Conservation (phyloP, 2,888 invertebrate genomes). For the Cantharis rufa region DNA sequence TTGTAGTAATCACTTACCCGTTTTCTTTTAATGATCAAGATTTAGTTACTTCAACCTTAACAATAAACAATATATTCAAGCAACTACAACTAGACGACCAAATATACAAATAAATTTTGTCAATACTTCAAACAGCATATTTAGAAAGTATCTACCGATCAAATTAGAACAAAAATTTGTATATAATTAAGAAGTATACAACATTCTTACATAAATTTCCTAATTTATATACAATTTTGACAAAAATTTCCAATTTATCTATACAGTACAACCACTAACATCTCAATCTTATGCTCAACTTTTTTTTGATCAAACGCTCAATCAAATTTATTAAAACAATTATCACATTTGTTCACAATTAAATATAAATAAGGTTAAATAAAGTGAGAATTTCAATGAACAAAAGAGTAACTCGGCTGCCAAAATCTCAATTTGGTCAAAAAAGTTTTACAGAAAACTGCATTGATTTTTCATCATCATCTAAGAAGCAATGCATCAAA, state of each 20-base stretch:
- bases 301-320: not conserved
- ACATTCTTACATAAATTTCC: not conserved
- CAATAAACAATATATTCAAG: not conserved
- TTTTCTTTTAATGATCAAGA: not conserved
- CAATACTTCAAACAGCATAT: not conserved
- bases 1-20: slow-evolving; percentile 1
- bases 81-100: slow-evolving; percentile 3
- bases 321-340: not conserved
- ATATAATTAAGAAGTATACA: not conserved
- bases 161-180: not conserved
- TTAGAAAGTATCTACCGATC: not conserved
- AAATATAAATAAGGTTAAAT: not conserved
- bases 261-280: not conserved
- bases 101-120: not conserved
- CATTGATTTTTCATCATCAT: too few species aligned
- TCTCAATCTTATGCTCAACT: not conserved
- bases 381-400: not conserved
- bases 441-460: not conserved
- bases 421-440: not conserved
- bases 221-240: not conserved
- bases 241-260: not conserved
- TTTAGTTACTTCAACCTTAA: slow-evolving; percentile 2
- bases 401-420: not conserved
- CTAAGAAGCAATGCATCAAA: too few species aligned
- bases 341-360: not conserved